phyloP scores from a whole-genome alignment of 2,113 vertebrate genomes.

The Formicarius rufipectus region DNA sequence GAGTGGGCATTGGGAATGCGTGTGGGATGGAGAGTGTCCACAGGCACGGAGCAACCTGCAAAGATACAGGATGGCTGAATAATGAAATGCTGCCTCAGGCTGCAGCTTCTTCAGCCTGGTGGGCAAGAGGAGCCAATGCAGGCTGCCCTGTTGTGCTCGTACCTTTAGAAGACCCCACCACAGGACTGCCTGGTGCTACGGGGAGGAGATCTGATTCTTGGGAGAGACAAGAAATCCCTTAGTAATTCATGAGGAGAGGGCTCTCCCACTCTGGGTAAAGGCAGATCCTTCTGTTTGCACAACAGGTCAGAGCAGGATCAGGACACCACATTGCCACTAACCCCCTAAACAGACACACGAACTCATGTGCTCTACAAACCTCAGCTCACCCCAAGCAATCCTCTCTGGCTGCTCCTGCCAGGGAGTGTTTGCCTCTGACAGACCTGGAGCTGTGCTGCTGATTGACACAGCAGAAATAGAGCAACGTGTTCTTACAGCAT shows the following conservation, averaged over 20 bases:
- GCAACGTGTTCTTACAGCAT: background rate
- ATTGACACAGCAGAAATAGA: conserved; percentile 9
- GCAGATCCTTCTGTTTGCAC: background rate
- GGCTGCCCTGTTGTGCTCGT: background rate
- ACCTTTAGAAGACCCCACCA: background rate
- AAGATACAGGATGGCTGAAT: background rate
- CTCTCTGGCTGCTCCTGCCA: background rate
- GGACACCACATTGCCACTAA: background rate
- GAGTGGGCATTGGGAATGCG: background rate
- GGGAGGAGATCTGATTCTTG: background rate
- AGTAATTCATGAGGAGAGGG: background rate
- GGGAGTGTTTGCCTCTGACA: background rate
- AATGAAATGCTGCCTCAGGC: background rate
- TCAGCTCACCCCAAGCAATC: background rate
- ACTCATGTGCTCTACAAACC: background rate
- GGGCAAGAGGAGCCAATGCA: background rate
- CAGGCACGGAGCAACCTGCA: background rate
- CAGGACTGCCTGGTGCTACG: background rate
- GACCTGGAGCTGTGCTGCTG: background rate
- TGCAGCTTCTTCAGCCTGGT: background rate
- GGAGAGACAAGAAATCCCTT: background rate
- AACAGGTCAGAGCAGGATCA: background rate
- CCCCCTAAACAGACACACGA: background rate
- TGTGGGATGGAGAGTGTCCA: background rate
- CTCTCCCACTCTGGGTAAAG: background rate